phyloP scores from a whole-genome alignment of 1,140 invertebrate species.

The Thaumatotibia leucotreta region DNA sequence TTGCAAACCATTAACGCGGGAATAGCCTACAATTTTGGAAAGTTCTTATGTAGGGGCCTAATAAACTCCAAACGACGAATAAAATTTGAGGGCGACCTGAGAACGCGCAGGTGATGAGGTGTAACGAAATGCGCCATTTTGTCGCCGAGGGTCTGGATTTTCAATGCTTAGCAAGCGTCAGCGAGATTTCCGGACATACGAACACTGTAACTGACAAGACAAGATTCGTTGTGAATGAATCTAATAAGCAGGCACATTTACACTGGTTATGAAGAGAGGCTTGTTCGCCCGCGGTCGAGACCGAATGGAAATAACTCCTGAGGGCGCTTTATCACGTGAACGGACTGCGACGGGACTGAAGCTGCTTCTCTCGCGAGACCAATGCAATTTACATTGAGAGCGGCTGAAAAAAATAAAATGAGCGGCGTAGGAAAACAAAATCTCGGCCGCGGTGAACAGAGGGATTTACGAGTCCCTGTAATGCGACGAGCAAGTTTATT shows the following conservation, averaged over 20 bases:
- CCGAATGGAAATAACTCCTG: not conserved
- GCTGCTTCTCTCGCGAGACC: slow-evolving; percentile 34
- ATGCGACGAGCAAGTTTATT: not conserved
- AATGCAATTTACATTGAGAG: slow-evolving; percentile 42
- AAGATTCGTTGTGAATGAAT: not conserved
- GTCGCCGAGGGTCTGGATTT: not conserved
- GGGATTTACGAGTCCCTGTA: not conserved
- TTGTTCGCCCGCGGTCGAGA: not conserved
- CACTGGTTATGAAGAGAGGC: not conserved
- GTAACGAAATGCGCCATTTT: slow-evolving; percentile 10
- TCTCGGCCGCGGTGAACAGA: not conserved
- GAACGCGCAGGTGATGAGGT: slow-evolving; percentile 11
- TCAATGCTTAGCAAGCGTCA: not conserved
- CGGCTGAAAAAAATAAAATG: slow-evolving; percentile 29
- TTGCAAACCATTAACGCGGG: not conserved
- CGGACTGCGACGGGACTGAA: slow-evolving; percentile 1
- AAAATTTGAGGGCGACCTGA: slow-evolving; percentile 11
- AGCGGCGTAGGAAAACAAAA: not conserved
- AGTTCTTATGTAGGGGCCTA: not conserved
- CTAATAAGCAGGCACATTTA: not conserved
- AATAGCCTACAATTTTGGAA: slow-evolving; percentile 8
- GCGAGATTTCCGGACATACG: not conserved
- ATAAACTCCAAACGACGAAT: slow-evolving; percentile 4
- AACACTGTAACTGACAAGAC: not conserved
- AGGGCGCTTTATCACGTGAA: slow-evolving; percentile 7